These are phyloP conservation scores for Leistus spinibarbis DNA, from an alignment of 2,888 invertebrate genomes.

Conservation along the genomic window DNA sequence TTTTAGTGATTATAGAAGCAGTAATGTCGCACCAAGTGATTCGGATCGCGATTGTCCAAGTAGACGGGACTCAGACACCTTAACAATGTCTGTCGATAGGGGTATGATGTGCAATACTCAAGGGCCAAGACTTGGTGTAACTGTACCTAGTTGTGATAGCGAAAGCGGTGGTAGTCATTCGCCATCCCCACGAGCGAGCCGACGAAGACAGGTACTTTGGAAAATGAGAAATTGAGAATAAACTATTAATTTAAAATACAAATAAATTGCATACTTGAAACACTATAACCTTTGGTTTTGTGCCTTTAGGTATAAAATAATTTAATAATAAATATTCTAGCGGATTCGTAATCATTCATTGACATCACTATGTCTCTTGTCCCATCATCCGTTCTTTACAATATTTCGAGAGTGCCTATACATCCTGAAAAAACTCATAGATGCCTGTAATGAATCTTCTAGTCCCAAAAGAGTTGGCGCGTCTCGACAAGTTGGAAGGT, in stretches of 20 bases:
- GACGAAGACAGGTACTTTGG: slow-evolving; percentile 73
- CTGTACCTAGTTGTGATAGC: slow-evolving; percentile 74
- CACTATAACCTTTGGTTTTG: too few relatives aligned
- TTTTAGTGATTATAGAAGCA: slow-evolving; percentile 91
- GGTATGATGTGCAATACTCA: neutral
- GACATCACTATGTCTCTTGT: slow-evolving; percentile 95
- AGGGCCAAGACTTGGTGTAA: slow-evolving; percentile 67
- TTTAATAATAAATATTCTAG: too few relatives aligned
- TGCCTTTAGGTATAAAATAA: too few relatives aligned
- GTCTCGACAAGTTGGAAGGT: slow-evolving; percentile 85
- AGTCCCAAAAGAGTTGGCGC: slow-evolving; percentile 88
- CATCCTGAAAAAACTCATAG: slow-evolving; percentile 93
- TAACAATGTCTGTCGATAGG: slow-evolving; percentile 28
- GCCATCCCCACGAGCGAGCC: slow-evolving; percentile 81
- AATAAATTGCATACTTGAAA: too few relatives aligned
- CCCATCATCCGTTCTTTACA: slow-evolving; percentile 99
- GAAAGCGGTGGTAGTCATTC: slow-evolving; percentile 89
- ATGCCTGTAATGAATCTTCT: slow-evolving; percentile 95
- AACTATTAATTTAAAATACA: neutral
- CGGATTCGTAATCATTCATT: slow-evolving; percentile 89
- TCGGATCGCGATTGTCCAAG: slow-evolving; percentile 86
- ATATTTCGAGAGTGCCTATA: slow-evolving; percentile 98
- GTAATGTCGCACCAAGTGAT: slow-evolving; percentile 87
- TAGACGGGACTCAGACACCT: slow-evolving; percentile 69
- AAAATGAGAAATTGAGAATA: neutral